These are phyloP conservation scores for Melipona quadrifasciata DNA, from an alignment of 1,140 invertebrate genomes.

Conservation along the genomic window DNA sequence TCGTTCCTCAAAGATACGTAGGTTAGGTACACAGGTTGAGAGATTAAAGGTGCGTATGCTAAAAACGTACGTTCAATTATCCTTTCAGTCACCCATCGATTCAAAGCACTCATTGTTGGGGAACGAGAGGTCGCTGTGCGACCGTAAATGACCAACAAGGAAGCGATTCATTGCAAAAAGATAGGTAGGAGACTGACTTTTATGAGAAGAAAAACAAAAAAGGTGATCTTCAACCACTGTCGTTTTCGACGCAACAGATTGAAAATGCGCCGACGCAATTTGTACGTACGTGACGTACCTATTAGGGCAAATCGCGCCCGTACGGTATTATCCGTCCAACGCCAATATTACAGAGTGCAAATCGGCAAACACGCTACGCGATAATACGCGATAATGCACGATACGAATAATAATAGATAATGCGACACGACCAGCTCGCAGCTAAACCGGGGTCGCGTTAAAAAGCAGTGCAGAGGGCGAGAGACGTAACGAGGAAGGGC, in stretches of 20 bases:
- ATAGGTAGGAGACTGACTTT: not conserved
- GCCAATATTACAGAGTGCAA: not conserved
- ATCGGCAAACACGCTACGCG: not conserved
- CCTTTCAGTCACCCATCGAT: not conserved
- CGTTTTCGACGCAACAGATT: not conserved
- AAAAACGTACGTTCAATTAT: not conserved
- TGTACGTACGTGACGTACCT: not conserved
- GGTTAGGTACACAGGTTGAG: too few species aligned
- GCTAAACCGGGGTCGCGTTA: not conserved
- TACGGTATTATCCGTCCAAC: not conserved
- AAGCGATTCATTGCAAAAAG: not conserved
- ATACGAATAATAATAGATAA: not conserved
- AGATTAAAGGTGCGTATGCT: not conserved
- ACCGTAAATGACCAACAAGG: not conserved
- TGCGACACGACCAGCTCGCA: not conserved
- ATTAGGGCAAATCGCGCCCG: not conserved
- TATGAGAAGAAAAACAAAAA: not conserved
- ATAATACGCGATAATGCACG: not conserved
- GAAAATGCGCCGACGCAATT: not conserved
- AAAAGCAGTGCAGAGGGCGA: not conserved
- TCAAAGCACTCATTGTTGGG: not conserved
- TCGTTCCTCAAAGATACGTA: not conserved
- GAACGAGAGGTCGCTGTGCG: not conserved
- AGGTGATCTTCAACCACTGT: not conserved
- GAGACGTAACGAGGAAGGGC: conserved; percentile 42